Evolutionary conservation across 2,113 vertebrate species (phyloP).

Genomic region (Lepisosteus oculatus): DNA sequence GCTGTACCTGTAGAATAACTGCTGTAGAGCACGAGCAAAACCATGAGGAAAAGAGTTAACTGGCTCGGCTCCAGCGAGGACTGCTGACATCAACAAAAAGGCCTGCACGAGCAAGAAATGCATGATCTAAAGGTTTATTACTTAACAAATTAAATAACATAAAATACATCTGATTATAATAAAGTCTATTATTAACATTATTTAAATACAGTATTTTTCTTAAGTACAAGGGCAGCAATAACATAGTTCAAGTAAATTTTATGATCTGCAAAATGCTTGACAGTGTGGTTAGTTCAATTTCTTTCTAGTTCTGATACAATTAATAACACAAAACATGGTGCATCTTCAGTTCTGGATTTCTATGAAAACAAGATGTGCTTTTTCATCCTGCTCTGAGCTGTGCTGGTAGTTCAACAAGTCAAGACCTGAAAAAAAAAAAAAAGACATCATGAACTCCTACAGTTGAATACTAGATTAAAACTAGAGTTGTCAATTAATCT

Average conservation of each 20-base stretch:
- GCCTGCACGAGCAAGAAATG: too few species aligned
- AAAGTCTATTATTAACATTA: constrained; percentile 69
- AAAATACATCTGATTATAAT: constrained; percentile 73
- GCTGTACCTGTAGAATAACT: too few species aligned
- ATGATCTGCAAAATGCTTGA: constrained; percentile 24
- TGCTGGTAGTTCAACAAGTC: constrained; percentile 25
- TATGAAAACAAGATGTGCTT: constrained; percentile 12
- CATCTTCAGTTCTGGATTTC: constrained; percentile 1
- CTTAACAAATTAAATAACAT: constrained; percentile 75
- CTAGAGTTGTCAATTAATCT: too few species aligned
- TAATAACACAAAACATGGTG: constrained; percentile 5
- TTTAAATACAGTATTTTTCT: constrained; percentile 71
- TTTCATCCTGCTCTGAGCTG: constrained; percentile 8
- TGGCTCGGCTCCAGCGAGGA: too few species aligned
- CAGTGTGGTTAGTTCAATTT: constrained; percentile 23
- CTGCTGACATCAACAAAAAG: too few species aligned
- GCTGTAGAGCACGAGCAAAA: too few species aligned
- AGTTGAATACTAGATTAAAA: too few species aligned
- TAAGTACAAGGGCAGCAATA: constrained; percentile 44
- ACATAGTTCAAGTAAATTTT: constrained; percentile 35
- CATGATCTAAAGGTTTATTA: constrained; percentile 58
- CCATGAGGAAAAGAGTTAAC: too few species aligned
- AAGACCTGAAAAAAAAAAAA: constrained; percentile 22
- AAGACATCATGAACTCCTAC: too few species aligned
- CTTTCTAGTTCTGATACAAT: constrained; percentile 23